Evolutionary conservation across 2,797 vertebrate species (phyloP), one percentile per base, ranked within the genome.

Genomic region (Helarctos malayanus): DNA sequence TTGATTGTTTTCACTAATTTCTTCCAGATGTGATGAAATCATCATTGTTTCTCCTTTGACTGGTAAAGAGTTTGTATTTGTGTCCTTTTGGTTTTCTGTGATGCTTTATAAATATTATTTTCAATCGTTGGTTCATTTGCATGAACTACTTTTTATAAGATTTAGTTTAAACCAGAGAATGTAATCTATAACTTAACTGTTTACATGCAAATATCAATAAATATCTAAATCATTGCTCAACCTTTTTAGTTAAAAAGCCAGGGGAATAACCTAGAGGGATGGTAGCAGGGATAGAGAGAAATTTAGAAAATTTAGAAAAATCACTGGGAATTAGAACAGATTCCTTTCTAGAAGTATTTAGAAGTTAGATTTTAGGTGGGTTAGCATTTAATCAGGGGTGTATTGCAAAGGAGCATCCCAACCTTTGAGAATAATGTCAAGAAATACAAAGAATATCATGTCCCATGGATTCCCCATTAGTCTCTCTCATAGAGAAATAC

Each of bases 51-150:
- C 9, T 68, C 13, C 57, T 59, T 52, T 78, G 27, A 85, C 41
- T 41, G 41, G 41, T 45, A 2, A 41, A 85, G 47, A 65, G 7
- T 5, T 89, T 86, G 0, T 71, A 21, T 32, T 63, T 71, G 71
- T 78, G 45, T 4, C 25, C 71, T 75, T 27, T 45, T 73, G 59
- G 8, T 56, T 95, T 94, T 80, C 8, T 41, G 19, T 65, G 25
- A 75, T 71, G 18, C 4, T 85, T 87, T 61, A 38, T 56, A 7
- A 94, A 76, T 91, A 59, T 65, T 88, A 86, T 41, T 95, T 86
- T 91, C 9, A 91, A 35, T 52, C 11, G 18, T 85, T 81, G 3
- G n/a, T 63, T 73, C 21, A 75, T 49, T 89, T 94, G 18, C 1
- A 29, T 86, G 71, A 47, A 49, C 27, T 75, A 75, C 3, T 29